Evolutionary conservation across 2,888 invertebrate genomes (phyloP).

Genomic region (Harpalus rubripes): DNA sequence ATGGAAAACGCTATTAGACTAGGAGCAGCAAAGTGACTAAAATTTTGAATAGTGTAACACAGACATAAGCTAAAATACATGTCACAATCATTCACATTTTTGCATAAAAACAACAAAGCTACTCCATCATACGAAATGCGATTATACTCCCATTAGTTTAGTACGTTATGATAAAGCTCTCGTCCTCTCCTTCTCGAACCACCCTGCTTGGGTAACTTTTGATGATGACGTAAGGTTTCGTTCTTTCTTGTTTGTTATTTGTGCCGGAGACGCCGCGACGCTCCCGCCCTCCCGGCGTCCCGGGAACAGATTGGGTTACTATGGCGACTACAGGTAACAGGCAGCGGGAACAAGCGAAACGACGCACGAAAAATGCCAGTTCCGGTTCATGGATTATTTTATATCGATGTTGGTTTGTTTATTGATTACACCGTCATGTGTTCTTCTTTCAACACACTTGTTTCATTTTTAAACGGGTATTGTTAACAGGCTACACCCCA

Average conservation of each 20-base stretch:
- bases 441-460: neutral
- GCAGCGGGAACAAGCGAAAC: conserved; percentile 29
- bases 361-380: conserved; percentile 8
- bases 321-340: conserved; percentile 60
- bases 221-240: conserved; percentile 72
- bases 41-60: neutral
- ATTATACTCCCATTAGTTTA: conserved; percentile 3
- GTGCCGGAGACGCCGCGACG: conserved; percentile 53
- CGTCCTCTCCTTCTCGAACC: neutral
- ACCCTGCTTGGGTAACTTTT: conserved; percentile 68
- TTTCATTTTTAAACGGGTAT: neutral
- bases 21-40: no score
- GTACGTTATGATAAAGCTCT: neutral
- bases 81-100: neutral
- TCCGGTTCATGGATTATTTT: conserved; percentile 19
- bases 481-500: neutral
- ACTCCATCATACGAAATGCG: conserved; percentile 1
- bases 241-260: conserved; percentile 67
- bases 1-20: no score
- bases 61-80: neutral
- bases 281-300: conserved; percentile 25
- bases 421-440: conserved; percentile 31
- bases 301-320: conserved; percentile 64
- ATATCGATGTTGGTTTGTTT: conserved; percentile 20
- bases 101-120: neutral